phyloP scores from a whole-genome alignment of 2,113 vertebrate species.

The Periophthalmus modestus region DNA sequence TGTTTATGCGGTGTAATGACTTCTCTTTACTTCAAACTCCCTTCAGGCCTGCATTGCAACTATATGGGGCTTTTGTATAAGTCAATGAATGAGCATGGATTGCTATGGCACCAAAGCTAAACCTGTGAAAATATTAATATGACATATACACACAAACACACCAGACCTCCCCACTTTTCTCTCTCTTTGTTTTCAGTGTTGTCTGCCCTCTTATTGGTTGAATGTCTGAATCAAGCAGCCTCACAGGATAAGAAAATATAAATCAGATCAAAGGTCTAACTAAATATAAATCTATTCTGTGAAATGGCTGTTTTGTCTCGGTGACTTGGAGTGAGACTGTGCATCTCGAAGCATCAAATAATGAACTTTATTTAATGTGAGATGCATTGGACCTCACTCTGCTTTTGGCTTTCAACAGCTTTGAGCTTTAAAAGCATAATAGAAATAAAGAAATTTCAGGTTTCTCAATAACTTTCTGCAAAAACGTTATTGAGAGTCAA shows the following conservation, averaged over 20 bases:
- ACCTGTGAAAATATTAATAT: slow-evolving; percentile 36
- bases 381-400: slow-evolving; percentile 51
- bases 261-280: neutral
- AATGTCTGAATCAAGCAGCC: slow-evolving; percentile 60
- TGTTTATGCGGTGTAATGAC: slow-evolving; percentile 54
- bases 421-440: slow-evolving; percentile 42
- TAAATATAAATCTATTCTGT: slow-evolving; percentile 46
- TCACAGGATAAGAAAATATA: slow-evolving; percentile 54
- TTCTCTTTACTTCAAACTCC: slow-evolving; percentile 53
- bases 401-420: slow-evolving; percentile 41
- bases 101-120: slow-evolving; percentile 41
- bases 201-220: slow-evolving; percentile 46
- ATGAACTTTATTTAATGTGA: slow-evolving; percentile 34
- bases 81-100: slow-evolving; percentile 62
- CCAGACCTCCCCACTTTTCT: slow-evolving; percentile 39
- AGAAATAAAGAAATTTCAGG: slow-evolving; percentile 62
- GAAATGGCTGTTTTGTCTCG: slow-evolving; percentile 59
- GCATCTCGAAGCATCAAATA: slow-evolving; percentile 55
- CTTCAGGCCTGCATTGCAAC: slow-evolving; percentile 58
- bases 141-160: slow-evolving; percentile 48
- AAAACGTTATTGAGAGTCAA: slow-evolving; percentile 56
- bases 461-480: slow-evolving; percentile 51
- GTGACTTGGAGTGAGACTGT: slow-evolving; percentile 51
- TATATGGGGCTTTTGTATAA: slow-evolving; percentile 32
- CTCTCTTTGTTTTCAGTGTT: slow-evolving; percentile 37